A percentile compares a stretch with the other conserved stretches of the same genome.
Evolutionary conservation across 2,113 vertebrate genomes (phyloP).

Genomic region (Toxotes chatareus): DNA sequence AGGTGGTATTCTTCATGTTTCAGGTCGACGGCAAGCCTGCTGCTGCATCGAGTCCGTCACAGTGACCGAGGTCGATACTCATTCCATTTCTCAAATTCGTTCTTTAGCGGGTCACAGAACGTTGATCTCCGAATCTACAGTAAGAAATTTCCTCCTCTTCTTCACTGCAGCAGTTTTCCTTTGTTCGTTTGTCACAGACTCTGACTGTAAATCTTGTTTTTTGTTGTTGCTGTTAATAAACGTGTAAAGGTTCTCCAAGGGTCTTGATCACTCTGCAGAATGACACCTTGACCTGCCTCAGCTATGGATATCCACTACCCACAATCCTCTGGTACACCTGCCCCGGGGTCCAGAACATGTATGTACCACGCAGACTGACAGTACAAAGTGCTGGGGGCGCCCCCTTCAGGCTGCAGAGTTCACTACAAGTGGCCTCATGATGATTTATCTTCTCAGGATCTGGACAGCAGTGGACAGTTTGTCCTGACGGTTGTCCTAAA

Average conservation of each 20-base stretch:
- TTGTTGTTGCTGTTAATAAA: too few species aligned
- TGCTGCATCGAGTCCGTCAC: slow-evolving; percentile 80
- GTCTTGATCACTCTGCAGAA: slow-evolving; percentile 58
- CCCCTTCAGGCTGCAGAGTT: background rate
- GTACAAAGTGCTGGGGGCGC: background rate
- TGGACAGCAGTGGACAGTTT: too few species aligned
- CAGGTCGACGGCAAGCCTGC: slow-evolving; percentile 79
- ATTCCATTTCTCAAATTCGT: slow-evolving; percentile 80
- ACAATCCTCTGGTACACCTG: slow-evolving; percentile 87
- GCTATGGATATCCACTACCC: slow-evolving; percentile 87
- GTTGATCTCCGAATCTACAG: slow-evolving; percentile 85
- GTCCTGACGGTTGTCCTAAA: too few species aligned
- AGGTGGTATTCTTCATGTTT: background rate
- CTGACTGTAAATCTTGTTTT: background rate
- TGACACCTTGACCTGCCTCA: slow-evolving; percentile 77
- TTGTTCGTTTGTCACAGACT: background rate
- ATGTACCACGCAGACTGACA: background rate
- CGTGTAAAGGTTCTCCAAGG: slow-evolving; percentile 57
- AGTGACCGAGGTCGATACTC: slow-evolving; percentile 87
- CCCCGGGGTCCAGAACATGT: slow-evolving; percentile 74
- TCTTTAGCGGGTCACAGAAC: slow-evolving; percentile 69
- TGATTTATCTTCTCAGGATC: too few species aligned
- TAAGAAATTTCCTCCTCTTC: slow-evolving; percentile 74
- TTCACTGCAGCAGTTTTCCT: background rate
- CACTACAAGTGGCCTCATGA: background rate